A percentile compares a stretch with the other conserved stretches of the same genome.
Evolutionary conservation across 1,140 invertebrate species (phyloP).

Genomic region (Heliconius nattereri): DNA sequence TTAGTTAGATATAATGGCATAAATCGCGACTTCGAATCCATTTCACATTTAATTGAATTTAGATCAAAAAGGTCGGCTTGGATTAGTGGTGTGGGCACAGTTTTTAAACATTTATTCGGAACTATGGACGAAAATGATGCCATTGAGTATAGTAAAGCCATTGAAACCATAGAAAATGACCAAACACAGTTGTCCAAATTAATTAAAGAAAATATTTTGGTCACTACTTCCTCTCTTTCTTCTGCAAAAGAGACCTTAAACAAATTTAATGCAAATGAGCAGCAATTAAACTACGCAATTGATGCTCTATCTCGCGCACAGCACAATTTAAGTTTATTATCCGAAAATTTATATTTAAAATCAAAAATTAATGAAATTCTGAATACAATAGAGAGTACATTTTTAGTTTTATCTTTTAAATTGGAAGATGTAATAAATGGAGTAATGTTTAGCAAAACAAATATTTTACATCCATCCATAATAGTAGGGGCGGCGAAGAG

Average conservation of each 20-base stretch:
- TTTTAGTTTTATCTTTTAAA: conserved; percentile 40
- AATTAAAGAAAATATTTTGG: conserved; percentile 31
- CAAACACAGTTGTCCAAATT: conserved; percentile 26
- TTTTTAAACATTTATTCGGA: conserved; percentile 36
- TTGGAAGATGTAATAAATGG: conserved; percentile 41
- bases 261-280: conserved; percentile 21
- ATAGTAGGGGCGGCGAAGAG: no score
- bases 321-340: conserved; percentile 11
- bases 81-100: conserved; percentile 27
- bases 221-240: conserved; percentile 27
- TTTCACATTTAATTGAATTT: conserved; percentile 23
- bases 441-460: conserved; percentile 39
- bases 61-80: conserved; percentile 31
- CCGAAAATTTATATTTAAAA: conserved; percentile 30
- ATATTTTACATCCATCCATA: conserved; percentile 42
- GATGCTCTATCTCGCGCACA: conserved; percentile 1
- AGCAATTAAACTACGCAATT: conserved; percentile 29
- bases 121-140: conserved; percentile 39
- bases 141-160: conserved; percentile 36
- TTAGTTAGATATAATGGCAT: conserved; percentile 11
- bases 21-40: conserved; percentile 17
- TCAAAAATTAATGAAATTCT: conserved; percentile 33
- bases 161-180: conserved; percentile 27
- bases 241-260: conserved; percentile 19
- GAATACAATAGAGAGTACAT: conserved; percentile 28